These are phyloP conservation scores for Bubalus kerabau DNA, from an alignment of 2,113 vertebrate species.

Conservation along the genomic window DNA sequence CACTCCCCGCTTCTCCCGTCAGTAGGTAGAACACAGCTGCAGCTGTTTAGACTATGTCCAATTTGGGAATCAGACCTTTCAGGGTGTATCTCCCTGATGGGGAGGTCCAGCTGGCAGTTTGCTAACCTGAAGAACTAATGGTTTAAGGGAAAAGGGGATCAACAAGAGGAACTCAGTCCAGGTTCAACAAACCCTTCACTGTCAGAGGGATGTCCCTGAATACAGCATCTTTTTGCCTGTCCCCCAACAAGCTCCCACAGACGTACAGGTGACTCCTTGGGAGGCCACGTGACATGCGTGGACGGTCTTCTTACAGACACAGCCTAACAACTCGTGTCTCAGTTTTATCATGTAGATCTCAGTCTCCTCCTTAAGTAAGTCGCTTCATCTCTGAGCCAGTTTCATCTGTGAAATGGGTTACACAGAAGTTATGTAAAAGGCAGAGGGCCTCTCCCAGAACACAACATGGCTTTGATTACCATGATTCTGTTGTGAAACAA, in stretches of 20 bases:
- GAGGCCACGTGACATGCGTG: background rate
- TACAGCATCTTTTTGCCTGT: accelerated
- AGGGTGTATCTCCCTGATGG: background rate
- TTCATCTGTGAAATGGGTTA: background rate
- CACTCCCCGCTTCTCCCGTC: background rate
- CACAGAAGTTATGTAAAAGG: background rate
- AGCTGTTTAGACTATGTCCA: background rate
- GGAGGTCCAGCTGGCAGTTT: background rate
- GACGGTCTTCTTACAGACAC: background rate
- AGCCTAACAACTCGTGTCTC: background rate
- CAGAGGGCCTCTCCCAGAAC: background rate
- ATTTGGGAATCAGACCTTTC: background rate
- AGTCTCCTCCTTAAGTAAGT: background rate
- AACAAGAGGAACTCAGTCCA: background rate
- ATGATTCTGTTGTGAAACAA: background rate
- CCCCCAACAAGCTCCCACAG: background rate
- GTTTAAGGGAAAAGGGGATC: background rate
- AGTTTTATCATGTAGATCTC: background rate
- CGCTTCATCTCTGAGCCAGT: background rate
- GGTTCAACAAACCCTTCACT: background rate
- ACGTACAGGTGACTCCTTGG: background rate
- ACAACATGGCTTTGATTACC: background rate
- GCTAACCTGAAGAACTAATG: background rate
- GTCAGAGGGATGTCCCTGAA: background rate
- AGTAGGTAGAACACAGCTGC: accelerated